Evolutionary conservation across 2,113 vertebrate species (phyloP).

Genomic region (Hucho hucho): DNA sequence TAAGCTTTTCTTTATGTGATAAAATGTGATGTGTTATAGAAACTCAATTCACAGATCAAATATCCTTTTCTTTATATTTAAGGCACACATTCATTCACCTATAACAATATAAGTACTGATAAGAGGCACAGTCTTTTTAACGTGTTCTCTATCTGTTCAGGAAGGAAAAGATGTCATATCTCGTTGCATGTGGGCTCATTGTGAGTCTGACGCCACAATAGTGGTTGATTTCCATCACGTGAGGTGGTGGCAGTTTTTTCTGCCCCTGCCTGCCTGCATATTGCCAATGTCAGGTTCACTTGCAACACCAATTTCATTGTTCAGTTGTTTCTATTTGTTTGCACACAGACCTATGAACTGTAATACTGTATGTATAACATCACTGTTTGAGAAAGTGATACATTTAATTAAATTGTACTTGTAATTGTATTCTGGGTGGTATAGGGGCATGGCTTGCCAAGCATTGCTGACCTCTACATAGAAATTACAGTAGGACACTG

Average conservation of each 20-base stretch:
- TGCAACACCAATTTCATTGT: background rate
- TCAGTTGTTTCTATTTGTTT: background rate
- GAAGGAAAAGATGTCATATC: background rate
- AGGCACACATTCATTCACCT: background rate
- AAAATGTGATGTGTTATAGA: background rate
- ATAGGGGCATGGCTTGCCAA: background rate
- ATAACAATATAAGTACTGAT: too few relatives aligned
- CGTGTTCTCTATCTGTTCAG: background rate
- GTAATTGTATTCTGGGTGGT: too few relatives aligned
- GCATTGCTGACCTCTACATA: background rate
- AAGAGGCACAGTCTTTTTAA: background rate
- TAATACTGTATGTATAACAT: background rate
- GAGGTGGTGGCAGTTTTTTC: background rate
- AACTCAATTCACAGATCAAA: slow-evolving; percentile 1
- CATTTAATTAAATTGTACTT: too few relatives aligned
- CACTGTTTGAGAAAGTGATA: too few relatives aligned
- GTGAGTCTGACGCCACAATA: background rate
- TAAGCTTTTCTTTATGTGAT: background rate
- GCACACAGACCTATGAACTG: too few relatives aligned
- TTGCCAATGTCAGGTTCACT: background rate
- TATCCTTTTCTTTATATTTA: background rate
- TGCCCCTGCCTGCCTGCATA: background rate
- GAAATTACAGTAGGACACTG: background rate
- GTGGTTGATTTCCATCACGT: slow-evolving; percentile 3
- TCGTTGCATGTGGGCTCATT: background rate